Percentiles rank a stretch among this genome's conserved stretches.
Evolutionary conservation across 2,888 invertebrate species (phyloP).

Genomic region (Allophyes oxyacanthae): DNA sequence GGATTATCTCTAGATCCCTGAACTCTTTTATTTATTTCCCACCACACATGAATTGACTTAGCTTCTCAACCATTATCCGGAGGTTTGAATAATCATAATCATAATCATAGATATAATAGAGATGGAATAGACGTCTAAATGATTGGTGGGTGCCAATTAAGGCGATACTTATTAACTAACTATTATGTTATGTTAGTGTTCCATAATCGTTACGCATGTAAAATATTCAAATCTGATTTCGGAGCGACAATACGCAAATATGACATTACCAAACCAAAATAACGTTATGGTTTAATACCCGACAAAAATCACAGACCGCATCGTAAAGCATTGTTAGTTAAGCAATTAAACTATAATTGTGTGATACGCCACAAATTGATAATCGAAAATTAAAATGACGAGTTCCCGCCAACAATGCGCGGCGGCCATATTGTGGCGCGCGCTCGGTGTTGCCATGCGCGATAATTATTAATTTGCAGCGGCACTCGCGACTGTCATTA

Average conservation of each 20-base stretch:
- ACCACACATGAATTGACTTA: constrained; percentile 21
- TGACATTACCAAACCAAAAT: constrained; percentile 37
- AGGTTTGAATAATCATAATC: too few species aligned
- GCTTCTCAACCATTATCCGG: constrained; percentile 15
- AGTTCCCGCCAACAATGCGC: constrained; percentile 77
- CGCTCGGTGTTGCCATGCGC: constrained; percentile 85
- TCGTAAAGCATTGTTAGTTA: constrained; percentile 47
- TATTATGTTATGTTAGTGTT: constrained; percentile 1
- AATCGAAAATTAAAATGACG: constrained; percentile 75
- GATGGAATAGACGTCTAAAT: constrained; percentile 9
- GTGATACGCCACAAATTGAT: constrained; percentile 58
- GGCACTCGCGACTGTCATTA: constrained; percentile 82
- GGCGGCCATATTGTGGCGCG: constrained; percentile 82
- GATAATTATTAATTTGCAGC: constrained; percentile 88
- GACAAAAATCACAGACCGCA: constrained; percentile 47
- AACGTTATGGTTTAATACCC: constrained; percentile 42
- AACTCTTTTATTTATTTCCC: constrained; percentile 21
- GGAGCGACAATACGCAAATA: constrained; percentile 22
- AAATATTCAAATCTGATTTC: constrained; percentile 14
- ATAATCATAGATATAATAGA: too few species aligned
- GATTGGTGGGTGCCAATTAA: constrained; percentile 14
- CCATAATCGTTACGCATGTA: not conserved
- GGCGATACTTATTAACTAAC: constrained; percentile 7
- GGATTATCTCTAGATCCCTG: constrained; percentile 26
- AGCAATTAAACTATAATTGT: constrained; percentile 53